phyloP scores from a whole-genome alignment of 1,140 invertebrate genomes.

The Nasonia longicornis region DNA sequence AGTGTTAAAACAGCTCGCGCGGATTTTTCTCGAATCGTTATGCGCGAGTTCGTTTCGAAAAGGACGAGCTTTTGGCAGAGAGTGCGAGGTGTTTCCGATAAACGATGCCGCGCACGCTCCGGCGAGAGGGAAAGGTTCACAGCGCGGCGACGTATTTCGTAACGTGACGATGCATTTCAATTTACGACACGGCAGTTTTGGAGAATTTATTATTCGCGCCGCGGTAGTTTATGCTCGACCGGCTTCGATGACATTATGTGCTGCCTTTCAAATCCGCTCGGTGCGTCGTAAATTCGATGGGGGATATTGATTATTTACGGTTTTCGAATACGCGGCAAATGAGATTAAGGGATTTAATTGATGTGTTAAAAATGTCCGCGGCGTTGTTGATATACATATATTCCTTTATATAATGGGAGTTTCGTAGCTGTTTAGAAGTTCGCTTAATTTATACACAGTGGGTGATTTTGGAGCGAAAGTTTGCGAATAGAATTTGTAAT shows the following conservation, averaged over 20 bases:
- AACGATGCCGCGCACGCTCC: not conserved
- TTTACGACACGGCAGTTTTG: not conserved
- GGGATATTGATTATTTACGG: not conserved
- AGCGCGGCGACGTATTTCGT: not conserved
- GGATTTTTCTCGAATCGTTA: not conserved
- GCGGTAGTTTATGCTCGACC: not conserved
- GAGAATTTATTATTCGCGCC: not conserved
- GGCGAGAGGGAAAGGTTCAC: not conserved
- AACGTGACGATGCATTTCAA: slow-evolving; percentile 3
- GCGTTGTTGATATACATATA: too few relatives aligned
- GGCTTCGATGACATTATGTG: not conserved
- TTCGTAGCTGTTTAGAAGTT: too few relatives aligned
- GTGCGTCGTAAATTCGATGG: not conserved
- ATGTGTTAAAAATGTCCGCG: not conserved
- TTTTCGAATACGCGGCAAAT: not conserved
- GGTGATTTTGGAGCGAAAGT: too few relatives aligned
- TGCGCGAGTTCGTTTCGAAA: not conserved
- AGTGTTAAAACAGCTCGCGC: slow-evolving; percentile 15
- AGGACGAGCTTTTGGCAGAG: not conserved
- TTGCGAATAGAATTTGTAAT: too few relatives aligned
- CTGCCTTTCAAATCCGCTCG: not conserved
- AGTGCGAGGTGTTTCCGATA: not conserved
- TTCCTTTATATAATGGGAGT: too few relatives aligned
- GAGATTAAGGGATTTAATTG: not conserved
- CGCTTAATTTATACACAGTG: too few relatives aligned